phyloP scores from a whole-genome alignment of 2,888 invertebrate species.

The Labia minor region DNA sequence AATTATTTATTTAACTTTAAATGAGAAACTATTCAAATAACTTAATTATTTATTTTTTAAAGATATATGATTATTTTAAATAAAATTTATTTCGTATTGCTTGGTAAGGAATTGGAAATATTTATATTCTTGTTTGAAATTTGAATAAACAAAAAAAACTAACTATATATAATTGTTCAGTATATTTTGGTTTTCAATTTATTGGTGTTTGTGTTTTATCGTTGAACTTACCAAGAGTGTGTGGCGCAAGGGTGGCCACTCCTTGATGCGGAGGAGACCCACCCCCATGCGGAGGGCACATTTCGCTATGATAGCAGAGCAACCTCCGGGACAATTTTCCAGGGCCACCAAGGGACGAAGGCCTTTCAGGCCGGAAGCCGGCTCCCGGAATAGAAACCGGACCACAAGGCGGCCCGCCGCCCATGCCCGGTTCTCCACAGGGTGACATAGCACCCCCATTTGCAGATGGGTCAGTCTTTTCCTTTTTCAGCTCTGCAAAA shows the following conservation, averaged over 20 bases:
- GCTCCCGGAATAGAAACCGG: slow-evolving; percentile 22
- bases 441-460: slow-evolving; percentile 52
- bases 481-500: slow-evolving; percentile 82
- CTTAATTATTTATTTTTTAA: no score
- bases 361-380: slow-evolving; percentile 54
- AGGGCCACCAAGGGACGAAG: slow-evolving; percentile 55
- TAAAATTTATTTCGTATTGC: no score
- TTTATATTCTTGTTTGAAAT: no score
- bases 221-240: background rate
- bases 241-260: slow-evolving; percentile 26
- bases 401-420: slow-evolving; percentile 25
- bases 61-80: no score
- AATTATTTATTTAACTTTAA: no score
- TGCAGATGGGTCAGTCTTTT: slow-evolving; percentile 63
- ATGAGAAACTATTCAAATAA: no score
- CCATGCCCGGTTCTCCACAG: slow-evolving; percentile 29
- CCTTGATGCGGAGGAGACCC: slow-evolving; percentile 31
- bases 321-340: slow-evolving; percentile 64
- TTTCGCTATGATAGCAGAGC: slow-evolving; percentile 70
- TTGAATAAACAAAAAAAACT: no score
- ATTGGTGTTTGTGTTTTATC: no score
- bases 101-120: no score
- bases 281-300: slow-evolving; percentile 45
- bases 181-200: no score
- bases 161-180: no score